These are phyloP conservation scores for Crematogaster levior DNA, from an alignment of 2,888 invertebrate genomes.

Conservation along the genomic window DNA sequence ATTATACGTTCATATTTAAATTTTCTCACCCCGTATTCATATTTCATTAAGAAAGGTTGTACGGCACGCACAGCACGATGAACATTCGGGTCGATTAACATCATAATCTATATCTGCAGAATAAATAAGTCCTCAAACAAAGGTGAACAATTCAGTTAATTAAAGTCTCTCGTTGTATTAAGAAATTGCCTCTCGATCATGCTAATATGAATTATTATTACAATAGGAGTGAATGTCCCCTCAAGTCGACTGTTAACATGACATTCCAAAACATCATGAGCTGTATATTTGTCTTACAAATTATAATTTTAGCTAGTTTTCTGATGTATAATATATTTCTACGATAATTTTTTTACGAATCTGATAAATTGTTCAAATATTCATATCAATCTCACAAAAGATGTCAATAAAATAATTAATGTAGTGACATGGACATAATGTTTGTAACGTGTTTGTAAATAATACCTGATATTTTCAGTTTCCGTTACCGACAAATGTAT, in stretches of 20 bases:
- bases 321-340: no score
- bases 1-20: slow-evolving; percentile 34
- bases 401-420: not conserved
- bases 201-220: slow-evolving; percentile 25
- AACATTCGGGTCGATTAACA: slow-evolving; percentile 60
- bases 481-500: not conserved
- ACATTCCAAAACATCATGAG: not conserved
- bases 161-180: slow-evolving; percentile 48
- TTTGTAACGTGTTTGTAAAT: slow-evolving; percentile 11
- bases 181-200: not conserved
- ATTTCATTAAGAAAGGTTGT: slow-evolving; percentile 21
- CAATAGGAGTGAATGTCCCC: slow-evolving; percentile 3
- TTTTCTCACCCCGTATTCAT: slow-evolving; percentile 21
- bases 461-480: slow-evolving; percentile 11
- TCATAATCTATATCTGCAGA: slow-evolving; percentile 47
- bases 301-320: not conserved
- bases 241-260: slow-evolving; percentile 16
- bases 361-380: not conserved
- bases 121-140: slow-evolving; percentile 44
- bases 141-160: slow-evolving; percentile 65
- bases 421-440: not conserved
- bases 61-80: slow-evolving; percentile 1
- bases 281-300: not conserved
- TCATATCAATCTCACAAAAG: not conserved
- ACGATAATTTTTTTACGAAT: not conserved